Percentiles rank a stretch among this genome's conserved stretches.
These are phyloP conservation scores for Hemibates koningsi DNA, from an alignment of 2,113 vertebrate genomes.

Conservation along the genomic window DNA sequence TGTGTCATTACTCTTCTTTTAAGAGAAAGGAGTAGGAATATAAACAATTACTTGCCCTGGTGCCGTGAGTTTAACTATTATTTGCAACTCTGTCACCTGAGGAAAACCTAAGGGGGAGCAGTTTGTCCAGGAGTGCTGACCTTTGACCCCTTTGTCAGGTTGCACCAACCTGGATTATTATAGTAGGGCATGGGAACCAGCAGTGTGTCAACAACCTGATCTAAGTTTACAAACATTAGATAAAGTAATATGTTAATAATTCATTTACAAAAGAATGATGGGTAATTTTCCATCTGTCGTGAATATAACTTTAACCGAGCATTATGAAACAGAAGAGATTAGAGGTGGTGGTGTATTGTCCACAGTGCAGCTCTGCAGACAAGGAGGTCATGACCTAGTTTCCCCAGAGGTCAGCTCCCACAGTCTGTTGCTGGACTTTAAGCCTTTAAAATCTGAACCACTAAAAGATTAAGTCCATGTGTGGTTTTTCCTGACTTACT, in stretches of 20 bases:
- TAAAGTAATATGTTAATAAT: conserved; percentile 8
- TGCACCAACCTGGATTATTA: conserved; percentile 26
- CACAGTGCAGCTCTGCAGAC: conserved; percentile 9
- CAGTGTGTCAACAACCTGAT: conserved; percentile 28
- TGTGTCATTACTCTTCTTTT: background rate
- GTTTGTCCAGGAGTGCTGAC: background rate
- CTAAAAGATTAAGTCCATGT: conserved; percentile 33
- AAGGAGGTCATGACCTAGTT: conserved; percentile 41
- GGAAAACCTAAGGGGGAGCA: background rate
- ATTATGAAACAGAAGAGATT: background rate
- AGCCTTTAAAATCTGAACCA: conserved; percentile 40
- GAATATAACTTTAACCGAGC: background rate
- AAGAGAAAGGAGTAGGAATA: background rate
- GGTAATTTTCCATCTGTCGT: background rate
- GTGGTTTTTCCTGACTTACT: conserved; percentile 21
- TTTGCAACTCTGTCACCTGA: background rate
- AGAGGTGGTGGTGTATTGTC: background rate
- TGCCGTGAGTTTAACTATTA: background rate
- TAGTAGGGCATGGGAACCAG: conserved; percentile 42
- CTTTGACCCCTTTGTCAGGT: conserved; percentile 38
- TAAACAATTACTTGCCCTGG: background rate
- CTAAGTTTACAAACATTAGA: conserved; percentile 18
- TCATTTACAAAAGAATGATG: background rate
- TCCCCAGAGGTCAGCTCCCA: conserved; percentile 29
- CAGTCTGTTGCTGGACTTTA: conserved; percentile 25